phyloP scores from a whole-genome alignment of 2,888 invertebrate genomes.

The Dryocosmus kuriphilus region DNA sequence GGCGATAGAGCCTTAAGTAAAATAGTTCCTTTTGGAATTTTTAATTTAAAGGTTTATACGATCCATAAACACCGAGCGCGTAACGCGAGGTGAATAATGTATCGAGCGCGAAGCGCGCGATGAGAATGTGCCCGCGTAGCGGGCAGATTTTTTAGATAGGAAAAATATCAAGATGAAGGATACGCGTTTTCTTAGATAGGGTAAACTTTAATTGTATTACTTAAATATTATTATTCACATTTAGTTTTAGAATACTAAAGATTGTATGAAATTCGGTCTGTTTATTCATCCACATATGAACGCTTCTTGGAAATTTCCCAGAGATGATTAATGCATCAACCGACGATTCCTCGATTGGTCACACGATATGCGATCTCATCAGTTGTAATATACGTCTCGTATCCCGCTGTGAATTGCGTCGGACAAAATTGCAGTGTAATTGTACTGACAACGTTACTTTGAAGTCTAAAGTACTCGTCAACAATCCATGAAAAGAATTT shows the following conservation, averaged over 20 bases:
- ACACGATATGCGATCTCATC: conserved; percentile 42
- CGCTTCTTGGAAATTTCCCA: background rate
- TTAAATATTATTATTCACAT: background rate
- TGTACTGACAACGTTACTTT: conserved; percentile 35
- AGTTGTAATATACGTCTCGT: conserved; percentile 21
- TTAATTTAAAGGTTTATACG: too few relatives aligned
- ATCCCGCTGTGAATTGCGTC: conserved; percentile 48
- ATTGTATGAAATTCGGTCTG: background rate
- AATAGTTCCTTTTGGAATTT: too few relatives aligned
- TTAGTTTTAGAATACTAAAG: background rate
- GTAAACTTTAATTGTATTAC: too few relatives aligned
- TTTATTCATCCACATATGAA: background rate
- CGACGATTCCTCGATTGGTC: conserved; percentile 42
- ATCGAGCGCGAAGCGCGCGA: too few relatives aligned
- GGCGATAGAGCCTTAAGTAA: too few relatives aligned
- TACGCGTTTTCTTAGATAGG: too few relatives aligned
- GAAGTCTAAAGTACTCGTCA: conserved; percentile 30
- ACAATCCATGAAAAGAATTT: conserved; percentile 13
- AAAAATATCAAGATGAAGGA: too few relatives aligned
- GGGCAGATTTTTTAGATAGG: too few relatives aligned
- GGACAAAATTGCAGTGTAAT: conserved; percentile 50
- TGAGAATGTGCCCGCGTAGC: too few relatives aligned
- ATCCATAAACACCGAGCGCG: too few relatives aligned
- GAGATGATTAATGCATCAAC: conserved; percentile 36
- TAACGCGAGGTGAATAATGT: too few relatives aligned